These are phyloP conservation scores for Xanthia togata DNA, from an alignment of 2,888 invertebrate genomes.

Conservation along the genomic window DNA sequence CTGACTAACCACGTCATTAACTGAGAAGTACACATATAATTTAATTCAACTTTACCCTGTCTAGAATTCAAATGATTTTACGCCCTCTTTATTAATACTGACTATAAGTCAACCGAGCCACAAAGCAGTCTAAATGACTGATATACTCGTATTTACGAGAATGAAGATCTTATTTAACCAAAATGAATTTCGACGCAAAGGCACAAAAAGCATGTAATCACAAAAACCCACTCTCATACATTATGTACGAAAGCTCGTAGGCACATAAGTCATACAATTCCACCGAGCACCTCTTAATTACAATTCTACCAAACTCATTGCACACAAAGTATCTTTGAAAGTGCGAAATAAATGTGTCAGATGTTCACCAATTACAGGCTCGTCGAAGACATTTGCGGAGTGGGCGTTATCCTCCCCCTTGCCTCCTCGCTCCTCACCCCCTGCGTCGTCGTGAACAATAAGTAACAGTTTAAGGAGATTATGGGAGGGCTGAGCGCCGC, in stretches of 20 bases:
- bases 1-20: too few species aligned
- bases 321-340: conserved; percentile 46
- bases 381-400: conserved; percentile 62
- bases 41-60: too few species aligned
- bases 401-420: conserved; percentile 68
- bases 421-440: conserved; percentile 29
- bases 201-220: conserved; percentile 6
- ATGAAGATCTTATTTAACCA: neutral
- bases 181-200: neutral
- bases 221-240: conserved; percentile 16
- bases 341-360: conserved; percentile 61
- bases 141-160: neutral
- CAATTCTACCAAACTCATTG: conserved; percentile 58
- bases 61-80: too few species aligned
- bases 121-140: neutral
- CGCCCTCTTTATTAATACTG: neutral
- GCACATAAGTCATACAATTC: conserved; percentile 5
- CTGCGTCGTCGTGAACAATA: conserved; percentile 60
- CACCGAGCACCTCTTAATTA: conserved; percentile 40
- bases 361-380: conserved; percentile 66
- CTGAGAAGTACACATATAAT: too few species aligned
- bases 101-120: neutral
- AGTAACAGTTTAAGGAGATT: conserved; percentile 76
- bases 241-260: neutral
- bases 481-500: conserved; percentile 58